Evolutionary conservation across 2,113 vertebrate genomes (phyloP), one percentile per base, ranked within the genome.

Genomic region (Psephotus haematonotus): DNA sequence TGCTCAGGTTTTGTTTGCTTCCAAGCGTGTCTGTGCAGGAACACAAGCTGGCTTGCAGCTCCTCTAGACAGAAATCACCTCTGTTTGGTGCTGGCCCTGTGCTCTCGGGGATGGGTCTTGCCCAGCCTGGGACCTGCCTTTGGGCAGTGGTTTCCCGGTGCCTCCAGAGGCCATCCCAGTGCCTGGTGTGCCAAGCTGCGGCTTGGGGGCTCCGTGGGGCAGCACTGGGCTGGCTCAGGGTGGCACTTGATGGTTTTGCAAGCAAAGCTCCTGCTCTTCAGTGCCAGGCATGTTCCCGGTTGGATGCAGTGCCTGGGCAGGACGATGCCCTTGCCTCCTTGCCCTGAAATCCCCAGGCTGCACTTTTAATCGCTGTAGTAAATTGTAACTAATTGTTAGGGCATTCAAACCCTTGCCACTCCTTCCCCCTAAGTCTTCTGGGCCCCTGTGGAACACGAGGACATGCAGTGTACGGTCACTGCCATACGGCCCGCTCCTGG

Each of bases 281-380:
- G 63, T 64, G 67, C 82, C 87, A 74, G 63, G 46, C 39, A 44
- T 69, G 22, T 93, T 81, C 77, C 88, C 29, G 53, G 44, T 44
- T 77, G 85, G 82, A 76, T 57, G 14, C 4, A 4, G 41, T 74
- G 78, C 89, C 57, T 43, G 70, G 52, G 52, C 68, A 86, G 59
- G 5, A 62, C 53, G 96, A 92, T 98, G 97, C 97, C 98, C 97
- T 97, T 95, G 97, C 97, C 98, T 98, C 98, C 98, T 97, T 93
- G 74, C 97, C 98, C 97, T 97, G 65, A 69, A 95, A 90, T 95
- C 94, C 95, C 71, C 70, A 74, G 96, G 96, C 95, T 95, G 94
- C 55, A 0, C 88, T 93, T 94, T 88, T 95, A 94, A 96, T 96
- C 55, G 8, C 88, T 64, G 80, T 37, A 84, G 72, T 95, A 92